A percentile compares a stretch with the other conserved stretches of the same genome.
Evolutionary conservation across 1,140 invertebrate genomes (phyloP).

Genomic region (Euschistus heros): DNA sequence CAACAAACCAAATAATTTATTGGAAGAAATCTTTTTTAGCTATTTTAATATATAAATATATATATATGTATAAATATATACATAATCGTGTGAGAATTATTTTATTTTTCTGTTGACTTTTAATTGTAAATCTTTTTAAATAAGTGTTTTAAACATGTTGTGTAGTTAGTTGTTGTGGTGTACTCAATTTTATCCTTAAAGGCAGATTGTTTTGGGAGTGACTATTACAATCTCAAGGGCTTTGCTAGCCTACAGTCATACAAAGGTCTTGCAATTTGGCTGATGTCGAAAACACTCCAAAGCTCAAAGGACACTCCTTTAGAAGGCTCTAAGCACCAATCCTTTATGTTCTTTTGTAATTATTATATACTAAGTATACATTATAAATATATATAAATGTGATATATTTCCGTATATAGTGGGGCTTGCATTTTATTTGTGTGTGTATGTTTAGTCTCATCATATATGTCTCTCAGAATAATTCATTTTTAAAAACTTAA

Average conservation of each 20-base stretch:
- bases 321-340: background rate
- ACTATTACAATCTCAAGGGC: background rate
- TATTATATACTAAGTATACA: conserved; percentile 7
- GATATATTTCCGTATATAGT: conserved; percentile 30
- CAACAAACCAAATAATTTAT: conserved; percentile 54
- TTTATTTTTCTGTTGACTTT: conserved; percentile 1
- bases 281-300: background rate
- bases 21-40: conserved; percentile 36
- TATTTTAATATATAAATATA: conserved; percentile 11
- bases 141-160: conserved; percentile 21
- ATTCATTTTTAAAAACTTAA: conserved; percentile 23
- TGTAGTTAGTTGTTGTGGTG: conserved; percentile 19
- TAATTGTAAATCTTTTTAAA: conserved; percentile 17
- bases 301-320: background rate
- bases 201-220: background rate
- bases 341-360: background rate
- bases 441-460: conserved; percentile 29
- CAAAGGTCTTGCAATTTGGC: background rate
- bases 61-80: conserved; percentile 8
- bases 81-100: conserved; percentile 13
- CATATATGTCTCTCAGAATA: conserved; percentile 22
- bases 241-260: background rate
- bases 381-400: conserved; percentile 28
- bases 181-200: conserved; percentile 2
- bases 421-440: conserved; percentile 31